A percentile compares a stretch with the other conserved stretches of the same genome.
Evolutionary conservation across 1,140 invertebrate species (phyloP).

Genomic region (Drosophila bocki): DNA sequence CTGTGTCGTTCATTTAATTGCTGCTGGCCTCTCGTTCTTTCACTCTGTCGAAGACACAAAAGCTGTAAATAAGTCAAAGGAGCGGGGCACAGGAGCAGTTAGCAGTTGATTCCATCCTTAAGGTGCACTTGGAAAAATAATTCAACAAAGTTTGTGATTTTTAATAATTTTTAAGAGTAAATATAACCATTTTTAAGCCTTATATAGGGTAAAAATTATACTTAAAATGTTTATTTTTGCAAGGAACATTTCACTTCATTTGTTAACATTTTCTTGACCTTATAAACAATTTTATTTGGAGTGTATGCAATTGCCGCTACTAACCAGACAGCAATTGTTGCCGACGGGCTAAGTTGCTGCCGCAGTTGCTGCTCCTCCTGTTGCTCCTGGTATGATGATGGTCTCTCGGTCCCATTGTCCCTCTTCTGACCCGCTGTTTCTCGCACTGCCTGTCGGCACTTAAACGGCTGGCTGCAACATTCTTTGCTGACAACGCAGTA

Average conservation of each 20-base stretch:
- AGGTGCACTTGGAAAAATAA: background rate
- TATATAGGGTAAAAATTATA: too few relatives aligned
- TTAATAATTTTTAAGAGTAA: too few relatives aligned
- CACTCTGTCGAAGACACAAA: conserved; percentile 43
- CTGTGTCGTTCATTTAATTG: conserved; percentile 74
- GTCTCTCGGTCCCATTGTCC: conserved; percentile 34
- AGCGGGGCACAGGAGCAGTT: conserved; percentile 29
- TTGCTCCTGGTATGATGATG: conserved; percentile 13
- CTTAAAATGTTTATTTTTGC: too few relatives aligned
- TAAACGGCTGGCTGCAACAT: conserved; percentile 76
- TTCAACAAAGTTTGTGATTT: background rate
- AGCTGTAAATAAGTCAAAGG: conserved; percentile 70
- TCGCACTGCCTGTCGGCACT: conserved; percentile 60
- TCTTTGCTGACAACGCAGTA: conserved; percentile 84
- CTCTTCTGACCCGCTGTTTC: conserved; percentile 6
- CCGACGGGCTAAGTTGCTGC: conserved; percentile 24
- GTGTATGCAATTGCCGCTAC: conserved; percentile 12
- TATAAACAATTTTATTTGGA: background rate
- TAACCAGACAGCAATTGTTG: conserved; percentile 59
- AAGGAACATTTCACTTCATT: too few relatives aligned
- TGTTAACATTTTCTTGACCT: background rate
- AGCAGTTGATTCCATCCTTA: conserved; percentile 22
- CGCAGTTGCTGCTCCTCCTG: conserved; percentile 17
- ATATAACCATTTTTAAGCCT: background rate
- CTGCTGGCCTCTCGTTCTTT: conserved; percentile 21